Base-by-base conservation (phyloP, 2,113 vertebrate species). In the Dascyllus trimaculatus region DNA sequence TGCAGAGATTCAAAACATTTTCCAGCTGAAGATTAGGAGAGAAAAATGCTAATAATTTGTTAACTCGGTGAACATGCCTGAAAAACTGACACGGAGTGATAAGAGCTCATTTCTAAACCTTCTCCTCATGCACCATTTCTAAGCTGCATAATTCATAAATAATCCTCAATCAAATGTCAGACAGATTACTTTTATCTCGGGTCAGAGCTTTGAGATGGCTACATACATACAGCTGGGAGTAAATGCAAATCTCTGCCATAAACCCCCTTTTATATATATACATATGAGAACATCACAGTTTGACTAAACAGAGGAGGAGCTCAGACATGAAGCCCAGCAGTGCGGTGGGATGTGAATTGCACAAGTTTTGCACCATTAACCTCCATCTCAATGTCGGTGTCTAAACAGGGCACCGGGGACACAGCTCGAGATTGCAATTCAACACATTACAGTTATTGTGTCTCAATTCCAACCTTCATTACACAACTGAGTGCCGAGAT, bases 381-480 rank as follows among this genome's bases (percentile, higher is more conserved):
- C 85, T 65, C 63, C 76, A 62, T 89, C 80, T 84, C 78, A 66
- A 58, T 71, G 77, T 69, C 26, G 46, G 86, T 59, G 29, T 66
- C 66, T 63, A 57, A 77, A 53, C 60, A 51, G 35, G 13, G 58
- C 64, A 64, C 51, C 57, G 60, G 66, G 45, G 69, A 71, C 46
- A 5, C 22, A 6, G 65, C 65, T 73, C 48, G 60, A 78, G 65
- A 77, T 70, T 58, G 48, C 75, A 61, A 64, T 86, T 86, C 80
- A 85, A 80, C 43, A 83, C 89, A 79, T 88, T 82, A 79, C 77
- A 82, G 75, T 84, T 67, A 87, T 89, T 80, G 71, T 86, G 75
- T 75, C 69, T 82, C 74, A 87, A 80, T 89, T 87, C 83, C 72
- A 78, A 70, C 85, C 84, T 87, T 89, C 91, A 90, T 91, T 90